Percentiles rank a stretch among this genome's conserved stretches.
Conservation (phyloP, 2,113 vertebrate species). For the Silurus asotus region DNA sequence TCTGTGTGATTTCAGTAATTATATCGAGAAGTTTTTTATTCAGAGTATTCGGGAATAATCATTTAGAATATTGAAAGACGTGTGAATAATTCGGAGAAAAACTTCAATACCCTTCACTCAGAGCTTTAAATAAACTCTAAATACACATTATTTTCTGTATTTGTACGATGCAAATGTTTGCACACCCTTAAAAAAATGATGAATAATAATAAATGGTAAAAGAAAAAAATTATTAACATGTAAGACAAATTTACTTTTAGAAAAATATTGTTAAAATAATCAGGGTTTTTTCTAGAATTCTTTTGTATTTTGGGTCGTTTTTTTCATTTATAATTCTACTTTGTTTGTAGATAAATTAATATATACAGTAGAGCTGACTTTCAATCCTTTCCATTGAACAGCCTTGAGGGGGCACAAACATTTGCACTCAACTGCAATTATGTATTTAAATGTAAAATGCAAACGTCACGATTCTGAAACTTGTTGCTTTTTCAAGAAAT, state of each 20-base stretch:
- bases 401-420: neutral
- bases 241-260: neutral
- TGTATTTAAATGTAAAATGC: neutral
- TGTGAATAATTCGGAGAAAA: neutral
- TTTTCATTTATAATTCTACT: neutral
- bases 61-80: no score
- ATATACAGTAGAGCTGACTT: neutral
- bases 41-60: neutral
- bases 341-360: neutral
- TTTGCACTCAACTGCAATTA: neutral
- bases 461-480: neutral
- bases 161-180: neutral
- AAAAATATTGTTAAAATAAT: neutral
- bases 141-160: neutral
- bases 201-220: neutral
- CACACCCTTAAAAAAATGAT: neutral
- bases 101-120: neutral
- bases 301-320: neutral
- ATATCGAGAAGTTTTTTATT: neutral
- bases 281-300: neutral
- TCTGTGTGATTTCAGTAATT: neutral
- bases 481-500: neutral
- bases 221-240: neutral
- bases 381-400: neutral
- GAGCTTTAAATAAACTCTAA: neutral